Percentiles rank a stretch among this genome's conserved stretches.
Evolutionary conservation across 1,140 invertebrate genomes (phyloP).

Genomic region (Cotesia typhae): DNA sequence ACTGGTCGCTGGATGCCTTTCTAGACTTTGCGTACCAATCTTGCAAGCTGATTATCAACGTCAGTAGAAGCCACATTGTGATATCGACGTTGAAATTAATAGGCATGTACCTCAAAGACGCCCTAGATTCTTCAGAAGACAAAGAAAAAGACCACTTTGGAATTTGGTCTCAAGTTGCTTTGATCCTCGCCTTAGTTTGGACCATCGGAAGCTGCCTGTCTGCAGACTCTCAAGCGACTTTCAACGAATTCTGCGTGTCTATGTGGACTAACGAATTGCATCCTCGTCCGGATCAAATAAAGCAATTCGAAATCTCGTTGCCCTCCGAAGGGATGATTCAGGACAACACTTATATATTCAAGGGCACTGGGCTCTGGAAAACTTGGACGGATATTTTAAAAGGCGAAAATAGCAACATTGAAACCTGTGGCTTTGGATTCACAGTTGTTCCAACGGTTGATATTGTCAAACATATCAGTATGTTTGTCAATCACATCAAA

Average conservation of each 20-base stretch:
- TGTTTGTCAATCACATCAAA: slow-evolving; percentile 63
- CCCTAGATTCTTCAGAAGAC: slow-evolving; percentile 48
- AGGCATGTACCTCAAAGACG: slow-evolving; percentile 67
- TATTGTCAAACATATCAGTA: slow-evolving; percentile 66
- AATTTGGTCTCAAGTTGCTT: slow-evolving; percentile 67
- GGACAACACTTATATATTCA: slow-evolving; percentile 70
- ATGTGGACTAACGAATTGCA: slow-evolving; percentile 58
- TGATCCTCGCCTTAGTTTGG: slow-evolving; percentile 72
- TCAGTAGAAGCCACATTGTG: slow-evolving; percentile 61
- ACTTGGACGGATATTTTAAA: slow-evolving; percentile 65
- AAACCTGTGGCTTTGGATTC: slow-evolving; percentile 9
- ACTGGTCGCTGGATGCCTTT: slow-evolving; percentile 69
- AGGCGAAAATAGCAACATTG: slow-evolving; percentile 47
- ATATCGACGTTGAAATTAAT: slow-evolving; percentile 68
- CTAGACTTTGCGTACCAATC: slow-evolving; percentile 63
- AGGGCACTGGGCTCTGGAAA: slow-evolving; percentile 66
- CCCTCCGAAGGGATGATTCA: slow-evolving; percentile 69
- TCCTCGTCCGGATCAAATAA: slow-evolving; percentile 66
- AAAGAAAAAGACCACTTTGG: slow-evolving; percentile 54
- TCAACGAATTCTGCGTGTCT: slow-evolving; percentile 69
- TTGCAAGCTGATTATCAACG: slow-evolving; percentile 61
- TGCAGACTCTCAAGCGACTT: slow-evolving; percentile 64
- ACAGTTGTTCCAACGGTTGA: slow-evolving; percentile 72
- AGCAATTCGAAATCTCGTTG: slow-evolving; percentile 67
- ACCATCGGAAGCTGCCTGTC: slow-evolving; percentile 69